These are phyloP conservation scores for Ostrea denselamellosa DNA, from an alignment of 1,140 invertebrate species.

Conservation along the genomic window DNA sequence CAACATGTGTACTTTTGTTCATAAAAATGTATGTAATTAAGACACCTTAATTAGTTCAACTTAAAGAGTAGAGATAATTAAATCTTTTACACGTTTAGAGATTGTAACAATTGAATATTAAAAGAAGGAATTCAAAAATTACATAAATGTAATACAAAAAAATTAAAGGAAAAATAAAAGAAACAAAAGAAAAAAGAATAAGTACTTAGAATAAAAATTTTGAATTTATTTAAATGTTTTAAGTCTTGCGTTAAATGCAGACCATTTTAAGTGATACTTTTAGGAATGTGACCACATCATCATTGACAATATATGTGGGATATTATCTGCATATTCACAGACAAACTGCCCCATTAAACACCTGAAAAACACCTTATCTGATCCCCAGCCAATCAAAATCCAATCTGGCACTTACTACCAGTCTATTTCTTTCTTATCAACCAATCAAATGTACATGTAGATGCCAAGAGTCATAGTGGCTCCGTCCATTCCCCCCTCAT, in stretches of 20 bases:
- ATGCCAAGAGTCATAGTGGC: conserved; percentile 7
- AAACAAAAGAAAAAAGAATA: background rate
- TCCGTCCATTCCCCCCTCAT: background rate
- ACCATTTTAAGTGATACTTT: conserved; percentile 16
- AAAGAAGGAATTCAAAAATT: no score
- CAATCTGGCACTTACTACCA: conserved; percentile 6
- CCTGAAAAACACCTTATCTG: conserved; percentile 31
- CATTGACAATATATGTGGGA: conserved; percentile 7
- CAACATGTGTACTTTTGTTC: background rate
- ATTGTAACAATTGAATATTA: no score
- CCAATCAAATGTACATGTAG: conserved; percentile 30
- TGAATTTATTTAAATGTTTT: no score
- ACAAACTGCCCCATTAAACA: conserved; percentile 12
- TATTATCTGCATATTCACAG: background rate
- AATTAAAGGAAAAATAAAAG: no score
- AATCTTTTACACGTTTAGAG: no score
- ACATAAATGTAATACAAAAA: no score
- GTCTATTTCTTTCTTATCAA: background rate
- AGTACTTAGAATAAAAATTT: no score
- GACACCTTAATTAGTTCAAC: background rate
- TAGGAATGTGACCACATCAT: background rate
- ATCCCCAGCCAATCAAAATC: conserved; percentile 12
- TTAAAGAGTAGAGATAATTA: background rate
- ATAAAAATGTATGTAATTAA: background rate
- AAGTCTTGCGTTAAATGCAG: background rate